phyloP scores from a whole-genome alignment of 2,888 invertebrate species.

The Tubulanus polymorphus region DNA sequence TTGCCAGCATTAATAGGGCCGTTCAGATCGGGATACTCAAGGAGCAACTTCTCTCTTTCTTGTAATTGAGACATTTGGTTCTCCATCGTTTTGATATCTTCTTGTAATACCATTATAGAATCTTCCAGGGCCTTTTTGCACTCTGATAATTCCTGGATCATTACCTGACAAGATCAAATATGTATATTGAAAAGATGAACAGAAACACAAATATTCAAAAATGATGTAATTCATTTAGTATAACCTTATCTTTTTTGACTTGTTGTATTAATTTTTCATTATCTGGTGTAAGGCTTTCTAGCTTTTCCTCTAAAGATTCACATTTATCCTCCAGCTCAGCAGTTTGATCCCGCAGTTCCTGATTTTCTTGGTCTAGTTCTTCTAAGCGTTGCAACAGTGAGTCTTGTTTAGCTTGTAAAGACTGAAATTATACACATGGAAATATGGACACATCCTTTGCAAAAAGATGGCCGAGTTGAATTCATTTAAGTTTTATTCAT shows the following conservation, averaged over 20 bases:
- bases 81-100: slow-evolving; percentile 24
- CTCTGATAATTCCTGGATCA: slow-evolving; percentile 27
- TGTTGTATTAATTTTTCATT: slow-evolving; percentile 23
- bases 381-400: slow-evolving; percentile 35
- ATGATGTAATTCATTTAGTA: too few relatives aligned
- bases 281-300: slow-evolving; percentile 23
- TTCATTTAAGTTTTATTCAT: neutral
- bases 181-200: neutral
- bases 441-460: neutral
- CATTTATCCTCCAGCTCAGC: slow-evolving; percentile 40
- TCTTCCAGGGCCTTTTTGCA: slow-evolving; percentile 29
- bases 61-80: slow-evolving; percentile 29
- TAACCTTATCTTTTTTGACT: slow-evolving; percentile 34
- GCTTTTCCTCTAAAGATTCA: slow-evolving; percentile 29
- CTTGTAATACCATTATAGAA: slow-evolving; percentile 27
- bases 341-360: slow-evolving; percentile 35
- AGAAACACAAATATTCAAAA: neutral
- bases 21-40: slow-evolving; percentile 51
- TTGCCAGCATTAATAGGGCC: slow-evolving; percentile 44
- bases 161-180: slow-evolving; percentile 19
- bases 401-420: slow-evolving; percentile 44
- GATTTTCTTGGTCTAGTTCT: slow-evolving; percentile 40
- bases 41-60: slow-evolving; percentile 41
- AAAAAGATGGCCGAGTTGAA: neutral
- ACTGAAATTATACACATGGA: slow-evolving; percentile 24